A percentile compares a stretch with the other conserved stretches of the same genome.
Conservation (phyloP, 2,113 vertebrate species). For the Poicephalus meyeri region DNA sequence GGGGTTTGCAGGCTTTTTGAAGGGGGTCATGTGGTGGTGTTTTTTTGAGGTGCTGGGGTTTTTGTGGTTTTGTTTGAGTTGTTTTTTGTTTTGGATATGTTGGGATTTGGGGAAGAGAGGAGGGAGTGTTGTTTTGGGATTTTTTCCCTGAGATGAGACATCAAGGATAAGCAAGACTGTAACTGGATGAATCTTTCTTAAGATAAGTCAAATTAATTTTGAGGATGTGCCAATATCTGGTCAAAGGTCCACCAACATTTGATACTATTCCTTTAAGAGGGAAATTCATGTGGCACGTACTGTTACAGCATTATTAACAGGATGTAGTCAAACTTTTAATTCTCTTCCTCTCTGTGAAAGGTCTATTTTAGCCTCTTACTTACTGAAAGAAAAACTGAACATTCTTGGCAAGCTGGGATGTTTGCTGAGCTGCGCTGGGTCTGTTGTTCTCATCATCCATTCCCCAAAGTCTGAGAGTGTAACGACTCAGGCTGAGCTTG, state of each 20-base stretch:
- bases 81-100: background rate
- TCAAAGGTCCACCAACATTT: background rate
- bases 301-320: background rate
- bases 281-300: background rate
- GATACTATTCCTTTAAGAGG: background rate
- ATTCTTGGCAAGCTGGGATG: constrained; percentile 93
- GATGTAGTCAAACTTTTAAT: background rate
- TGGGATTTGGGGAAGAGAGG: background rate
- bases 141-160: background rate
- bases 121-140: background rate
- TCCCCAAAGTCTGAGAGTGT: constrained; percentile 88
- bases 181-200: background rate
- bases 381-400: constrained; percentile 91
- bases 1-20: background rate
- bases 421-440: constrained; percentile 90
- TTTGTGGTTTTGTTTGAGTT: background rate
- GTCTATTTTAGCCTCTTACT: constrained; percentile 90
- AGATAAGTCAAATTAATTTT: background rate
- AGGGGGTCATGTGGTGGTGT: background rate
- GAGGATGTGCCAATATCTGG: background rate
- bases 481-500: constrained; percentile 85
- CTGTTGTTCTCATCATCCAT: constrained; percentile 92
- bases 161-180: background rate
- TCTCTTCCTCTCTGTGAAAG: constrained; percentile 73
- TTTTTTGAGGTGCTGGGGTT: background rate